These are phyloP conservation scores for Girardinus metallicus DNA, from an alignment of 2,797 vertebrate genomes.

Conservation along the genomic window DNA sequence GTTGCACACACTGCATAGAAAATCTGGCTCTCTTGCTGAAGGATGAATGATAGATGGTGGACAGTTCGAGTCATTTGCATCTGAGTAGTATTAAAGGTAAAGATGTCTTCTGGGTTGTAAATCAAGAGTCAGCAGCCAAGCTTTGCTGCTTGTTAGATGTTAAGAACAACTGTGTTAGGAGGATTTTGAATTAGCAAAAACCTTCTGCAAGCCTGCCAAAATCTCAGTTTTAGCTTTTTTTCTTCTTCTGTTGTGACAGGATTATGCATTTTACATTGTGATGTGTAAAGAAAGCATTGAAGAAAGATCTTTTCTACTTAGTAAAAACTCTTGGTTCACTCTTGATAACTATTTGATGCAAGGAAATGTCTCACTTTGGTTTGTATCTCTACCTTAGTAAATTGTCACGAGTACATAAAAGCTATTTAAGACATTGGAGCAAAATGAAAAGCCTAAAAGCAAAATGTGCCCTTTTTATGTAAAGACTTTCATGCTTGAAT, in stretches of 20 bases:
- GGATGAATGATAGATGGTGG: neutral
- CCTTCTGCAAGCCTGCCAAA: neutral
- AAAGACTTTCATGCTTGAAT: constrained; percentile 24
- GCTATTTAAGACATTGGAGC: neutral
- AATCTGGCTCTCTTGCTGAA: neutral
- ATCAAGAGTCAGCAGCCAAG: neutral
- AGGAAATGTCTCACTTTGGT: constrained; percentile 2
- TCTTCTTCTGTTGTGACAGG: neutral
- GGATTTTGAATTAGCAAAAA: neutral
- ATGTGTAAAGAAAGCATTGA: constrained; percentile 2
- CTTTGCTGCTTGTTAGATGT: neutral
- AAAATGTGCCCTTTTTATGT: constrained; percentile 7
- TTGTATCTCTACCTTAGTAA: constrained; percentile 2
- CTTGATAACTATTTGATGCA: neutral
- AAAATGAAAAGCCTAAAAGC: constrained; percentile 4
- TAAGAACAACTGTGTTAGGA: neutral
- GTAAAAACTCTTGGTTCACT: neutral
- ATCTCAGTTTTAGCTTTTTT: neutral
- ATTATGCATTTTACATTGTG: neutral
- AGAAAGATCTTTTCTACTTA: neutral
- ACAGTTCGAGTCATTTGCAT: neutral
- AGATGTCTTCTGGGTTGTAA: neutral
- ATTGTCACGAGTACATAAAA: neutral
- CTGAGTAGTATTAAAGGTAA: neutral
- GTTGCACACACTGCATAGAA: no score